Evolutionary conservation across 2,797 vertebrate genomes (phyloP).

Genomic region (Hemibagrus guttatus): DNA sequence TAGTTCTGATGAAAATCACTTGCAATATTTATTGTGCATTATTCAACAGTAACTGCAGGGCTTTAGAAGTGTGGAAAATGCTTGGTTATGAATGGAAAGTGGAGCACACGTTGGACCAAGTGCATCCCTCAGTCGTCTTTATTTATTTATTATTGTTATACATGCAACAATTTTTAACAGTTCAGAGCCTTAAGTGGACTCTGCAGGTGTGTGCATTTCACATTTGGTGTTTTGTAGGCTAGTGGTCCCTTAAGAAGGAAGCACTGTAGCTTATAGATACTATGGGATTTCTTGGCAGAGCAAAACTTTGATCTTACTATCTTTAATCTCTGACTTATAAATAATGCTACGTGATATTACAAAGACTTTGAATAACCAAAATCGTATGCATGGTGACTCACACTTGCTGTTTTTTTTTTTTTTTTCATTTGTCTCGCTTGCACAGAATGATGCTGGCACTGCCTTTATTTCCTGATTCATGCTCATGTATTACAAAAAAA

Average conservation of each 20-base stretch:
- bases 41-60: too few species aligned
- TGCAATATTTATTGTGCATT: too few species aligned
- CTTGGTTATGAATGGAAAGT: slow-evolving; percentile 4
- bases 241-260: not conserved
- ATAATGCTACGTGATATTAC: slow-evolving; percentile 15
- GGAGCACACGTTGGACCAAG: not conserved
- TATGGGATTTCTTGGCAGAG: not conserved
- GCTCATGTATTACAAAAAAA: not conserved
- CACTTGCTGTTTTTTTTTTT: not conserved
- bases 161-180: not conserved
- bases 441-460: slow-evolving; percentile 10
- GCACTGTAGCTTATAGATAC: not conserved
- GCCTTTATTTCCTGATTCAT: not conserved
- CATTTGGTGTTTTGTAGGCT: not conserved
- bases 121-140: not conserved
- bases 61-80: not conserved
- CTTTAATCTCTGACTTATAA: slow-evolving; percentile 19
- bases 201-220: not conserved
- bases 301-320: slow-evolving; percentile 11
- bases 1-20: not conserved
- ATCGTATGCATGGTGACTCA: not conserved
- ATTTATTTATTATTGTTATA: too few species aligned
- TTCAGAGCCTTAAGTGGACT: not conserved
- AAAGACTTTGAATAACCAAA: not conserved
- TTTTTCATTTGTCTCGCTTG: not conserved